These are phyloP conservation scores for Copidosoma floridanum DNA, from an alignment of 1,140 invertebrate species.

Conservation along the genomic window DNA sequence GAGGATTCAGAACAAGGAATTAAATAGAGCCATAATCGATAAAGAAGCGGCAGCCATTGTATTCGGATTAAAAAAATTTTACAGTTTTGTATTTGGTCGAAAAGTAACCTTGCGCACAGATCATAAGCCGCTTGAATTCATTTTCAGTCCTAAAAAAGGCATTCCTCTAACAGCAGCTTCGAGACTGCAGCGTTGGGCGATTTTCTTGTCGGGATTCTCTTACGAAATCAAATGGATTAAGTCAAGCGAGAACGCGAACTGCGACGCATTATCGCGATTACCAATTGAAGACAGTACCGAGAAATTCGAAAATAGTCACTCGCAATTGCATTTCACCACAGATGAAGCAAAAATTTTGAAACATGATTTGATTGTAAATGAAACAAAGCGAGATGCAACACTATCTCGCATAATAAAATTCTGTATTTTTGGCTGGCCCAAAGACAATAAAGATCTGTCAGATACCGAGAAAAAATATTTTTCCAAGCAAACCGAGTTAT, in stretches of 20 bases:
- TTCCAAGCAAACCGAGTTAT: conserved; percentile 2
- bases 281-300: not conserved
- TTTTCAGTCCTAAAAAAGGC: conserved; percentile 17
- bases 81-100: conserved; percentile 50
- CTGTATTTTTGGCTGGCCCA: not conserved
- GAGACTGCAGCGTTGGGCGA: not conserved
- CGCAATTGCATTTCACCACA: not conserved
- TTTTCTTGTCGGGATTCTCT: not conserved
- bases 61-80: conserved; percentile 38
- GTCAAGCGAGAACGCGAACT: not conserved
- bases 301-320: not conserved
- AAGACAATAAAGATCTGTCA: not conserved
- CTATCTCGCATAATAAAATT: not conserved
- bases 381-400: not conserved
- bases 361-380: not conserved
- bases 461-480: not conserved
- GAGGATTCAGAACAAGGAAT: conserved; percentile 1
- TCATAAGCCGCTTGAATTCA: conserved; percentile 42
- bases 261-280: not conserved
- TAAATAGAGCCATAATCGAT: not conserved
- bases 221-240: conserved; percentile 17
- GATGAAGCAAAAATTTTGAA: not conserved
- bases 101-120: conserved; percentile 45
- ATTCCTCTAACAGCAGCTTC: conserved; percentile 15
- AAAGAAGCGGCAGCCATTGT: not conserved